phyloP scores from a whole-genome alignment of 2,888 invertebrate species.

The Nebria brevicollis region DNA sequence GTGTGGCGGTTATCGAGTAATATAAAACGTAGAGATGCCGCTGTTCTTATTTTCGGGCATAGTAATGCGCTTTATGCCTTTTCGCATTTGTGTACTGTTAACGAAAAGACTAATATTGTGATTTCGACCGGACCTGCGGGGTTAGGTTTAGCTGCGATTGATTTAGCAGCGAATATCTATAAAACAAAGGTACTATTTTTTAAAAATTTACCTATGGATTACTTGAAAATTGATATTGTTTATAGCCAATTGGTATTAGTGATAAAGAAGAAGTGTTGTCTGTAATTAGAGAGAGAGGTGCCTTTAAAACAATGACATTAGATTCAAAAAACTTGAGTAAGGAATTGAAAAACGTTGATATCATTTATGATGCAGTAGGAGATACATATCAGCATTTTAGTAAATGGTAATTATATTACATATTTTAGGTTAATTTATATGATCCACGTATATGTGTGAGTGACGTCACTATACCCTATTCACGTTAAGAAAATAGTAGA shows the following conservation, averaged over 20 bases:
- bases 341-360: constrained; percentile 70
- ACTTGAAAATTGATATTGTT: not conserved
- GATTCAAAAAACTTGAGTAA: constrained; percentile 67
- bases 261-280: constrained; percentile 70
- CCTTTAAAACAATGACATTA: constrained; percentile 71
- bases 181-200: constrained; percentile 67
- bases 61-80: constrained; percentile 73
- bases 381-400: constrained; percentile 68
- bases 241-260: constrained; percentile 75
- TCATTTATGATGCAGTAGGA: constrained; percentile 74
- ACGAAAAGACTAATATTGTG: constrained; percentile 69
- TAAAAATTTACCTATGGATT: not conserved
- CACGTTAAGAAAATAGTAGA: too few relatives aligned
- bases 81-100: constrained; percentile 63
- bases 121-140: constrained; percentile 74
- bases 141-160: constrained; percentile 73
- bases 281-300: constrained; percentile 70
- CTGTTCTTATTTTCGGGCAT: constrained; percentile 70
- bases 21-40: constrained; percentile 67
- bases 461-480: too few relatives aligned
- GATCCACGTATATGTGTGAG: too few relatives aligned
- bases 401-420: constrained; percentile 64
- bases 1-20: constrained; percentile 68
- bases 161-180: constrained; percentile 75
- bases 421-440: too few relatives aligned